Percentiles rank a stretch among this genome's conserved stretches.
phyloP scores from a whole-genome alignment of 2,113 vertebrate species.

The Tychaedon coryphoeus region DNA sequence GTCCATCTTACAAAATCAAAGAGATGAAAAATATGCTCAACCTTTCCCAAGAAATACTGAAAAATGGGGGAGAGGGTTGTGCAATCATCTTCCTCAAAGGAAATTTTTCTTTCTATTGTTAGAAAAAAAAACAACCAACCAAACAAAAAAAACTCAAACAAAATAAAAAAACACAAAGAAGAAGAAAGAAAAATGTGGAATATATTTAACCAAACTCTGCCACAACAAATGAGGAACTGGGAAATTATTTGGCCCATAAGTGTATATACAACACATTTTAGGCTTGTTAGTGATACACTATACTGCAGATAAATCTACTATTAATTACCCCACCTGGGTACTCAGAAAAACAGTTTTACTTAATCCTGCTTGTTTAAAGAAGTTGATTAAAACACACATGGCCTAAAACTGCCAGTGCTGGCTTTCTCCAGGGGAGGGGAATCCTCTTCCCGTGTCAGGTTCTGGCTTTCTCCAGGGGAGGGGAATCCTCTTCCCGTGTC shows the following conservation, averaged over 20 bases:
- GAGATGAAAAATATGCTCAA: not conserved
- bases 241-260: not conserved
- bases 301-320: not conserved
- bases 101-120: not conserved
- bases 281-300: not conserved
- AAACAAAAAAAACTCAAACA: too few relatives aligned
- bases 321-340: not conserved
- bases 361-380: not conserved
- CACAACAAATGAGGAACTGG: not conserved
- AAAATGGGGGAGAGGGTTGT: fast-evolving
- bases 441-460: not conserved
- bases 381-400: not conserved
- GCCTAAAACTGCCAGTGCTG: not conserved
- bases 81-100: not conserved
- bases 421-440: not conserved
- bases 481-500: not conserved
- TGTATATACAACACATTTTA: not conserved
- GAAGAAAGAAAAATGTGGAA: not conserved
- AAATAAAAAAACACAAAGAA: too few relatives aligned
- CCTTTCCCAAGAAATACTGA: not conserved
- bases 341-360: not conserved
- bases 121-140: not conserved
- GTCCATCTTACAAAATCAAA: not conserved
- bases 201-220: not conserved
- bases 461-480: not conserved